Evolutionary conservation across 2,888 invertebrate genomes (phyloP), one percentile per base, ranked within the genome.

Genomic region (Hydriomena furcata): DNA sequence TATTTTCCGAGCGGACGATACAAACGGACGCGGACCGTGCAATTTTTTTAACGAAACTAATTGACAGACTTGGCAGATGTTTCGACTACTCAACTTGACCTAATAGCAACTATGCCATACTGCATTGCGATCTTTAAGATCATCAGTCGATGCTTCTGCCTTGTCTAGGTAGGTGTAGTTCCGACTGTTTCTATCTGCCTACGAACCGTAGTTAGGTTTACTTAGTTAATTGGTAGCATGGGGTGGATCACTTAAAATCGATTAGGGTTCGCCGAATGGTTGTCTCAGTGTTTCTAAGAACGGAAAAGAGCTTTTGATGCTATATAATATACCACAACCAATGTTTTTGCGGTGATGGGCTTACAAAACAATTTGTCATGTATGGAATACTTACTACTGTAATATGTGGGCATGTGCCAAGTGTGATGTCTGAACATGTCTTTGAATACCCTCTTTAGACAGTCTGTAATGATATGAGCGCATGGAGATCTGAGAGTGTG

Each of bases 31-130:
- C 47, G 43, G 43, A 21, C 43, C 41, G 45, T 46, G 46, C 45
- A 28, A 36, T 37, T 41, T 46, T 51, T 52, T 37, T 28, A 41
- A 46, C 45, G 45, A 37, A 51, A 42, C 46, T 46, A 52, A 52
- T 52, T 46, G 42, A 46, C 28, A 23, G 37, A 52, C 32, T 52
- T 52, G 44, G 51, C 51, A 51, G 45, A 25, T 51, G 45, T 41
- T 51, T 51, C 45, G 25, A 7, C 24, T 43, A n/a, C 37, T 28
- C 32, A 20, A 23, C 30, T 51, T 45, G 51, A 51, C 51, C 45
- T 36, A 24, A 23, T 35, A 12, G 7, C 20, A 30, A 48, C 32
- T 24, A 32, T 41, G 31, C 10, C 12, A 25, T 34, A 24, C 34
- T 43, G 41, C 30, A 41, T 32, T 30, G 41, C 31, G 41, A 24